These are phyloP conservation scores for Synodontis membranacea DNA, from an alignment of 2,113 vertebrate genomes.

Conservation along the genomic window DNA sequence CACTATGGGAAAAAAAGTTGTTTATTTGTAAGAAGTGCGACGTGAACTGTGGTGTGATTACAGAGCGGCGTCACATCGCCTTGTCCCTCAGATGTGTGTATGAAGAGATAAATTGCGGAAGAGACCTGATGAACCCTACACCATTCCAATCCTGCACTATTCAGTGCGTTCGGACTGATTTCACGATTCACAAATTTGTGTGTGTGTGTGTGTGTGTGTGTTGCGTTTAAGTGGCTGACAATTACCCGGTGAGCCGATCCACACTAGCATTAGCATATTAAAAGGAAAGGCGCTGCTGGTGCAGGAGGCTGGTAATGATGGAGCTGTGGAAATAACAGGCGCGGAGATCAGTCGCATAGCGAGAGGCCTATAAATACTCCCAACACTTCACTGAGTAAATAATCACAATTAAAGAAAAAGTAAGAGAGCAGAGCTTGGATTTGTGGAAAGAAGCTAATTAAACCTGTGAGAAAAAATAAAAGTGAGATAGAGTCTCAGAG, in stretches of 20 bases:
- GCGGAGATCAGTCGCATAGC: conserved; percentile 6
- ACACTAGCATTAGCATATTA: conserved; percentile 71
- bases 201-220: conserved; percentile 29
- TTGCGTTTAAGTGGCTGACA: conserved; percentile 67
- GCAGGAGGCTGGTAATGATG: conserved; percentile 69
- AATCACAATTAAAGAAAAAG: conserved; percentile 64
- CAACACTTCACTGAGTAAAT: conserved; percentile 67
- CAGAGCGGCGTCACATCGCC: neutral
- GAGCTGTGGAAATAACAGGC: conserved; percentile 67
- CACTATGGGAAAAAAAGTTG: neutral
- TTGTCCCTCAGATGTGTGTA: neutral
- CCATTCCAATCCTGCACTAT: neutral
- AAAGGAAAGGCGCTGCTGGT: conserved; percentile 68
- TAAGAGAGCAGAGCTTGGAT: conserved; percentile 56
- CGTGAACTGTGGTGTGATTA: conserved; percentile 6
- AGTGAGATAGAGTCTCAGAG: conserved; percentile 16
- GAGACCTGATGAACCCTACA: neutral
- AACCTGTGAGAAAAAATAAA: conserved; percentile 50
- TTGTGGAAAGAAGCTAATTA: conserved; percentile 65
- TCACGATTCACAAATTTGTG: conserved; percentile 65
- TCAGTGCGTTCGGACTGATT: conserved; percentile 50
- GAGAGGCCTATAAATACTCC: conserved; percentile 58
- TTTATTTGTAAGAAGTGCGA: conserved; percentile 13
- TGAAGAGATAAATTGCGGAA: neutral
- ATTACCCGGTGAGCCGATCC: conserved; percentile 72